Evolutionary conservation across 2,113 vertebrate species (phyloP), one percentile per base, ranked within the genome.

Genomic region (Cathartes aura): DNA sequence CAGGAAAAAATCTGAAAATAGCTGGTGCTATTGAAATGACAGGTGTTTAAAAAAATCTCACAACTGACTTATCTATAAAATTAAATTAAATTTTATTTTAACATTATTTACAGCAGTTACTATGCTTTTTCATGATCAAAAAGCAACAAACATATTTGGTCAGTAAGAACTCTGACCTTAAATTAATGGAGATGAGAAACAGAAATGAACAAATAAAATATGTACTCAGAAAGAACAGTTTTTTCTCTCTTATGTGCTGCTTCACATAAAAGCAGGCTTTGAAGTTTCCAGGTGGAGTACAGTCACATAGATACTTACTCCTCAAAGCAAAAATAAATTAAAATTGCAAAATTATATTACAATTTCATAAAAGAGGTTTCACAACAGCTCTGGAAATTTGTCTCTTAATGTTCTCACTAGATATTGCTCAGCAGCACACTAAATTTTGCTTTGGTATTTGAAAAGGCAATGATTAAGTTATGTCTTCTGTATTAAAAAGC

Each of bases 321-420:
- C 23, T 76, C 34, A 92, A 87, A 91, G 50, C 32, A 95, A 91
- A 93, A 87, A 47, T n/a, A 89, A 93, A 92, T 73, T 78, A 81
- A 70, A 95, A 91, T 40, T 74, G 38, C 16, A 89, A 92, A 95
- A 84, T 94, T 62, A 66, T 62, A 59, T 48, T 84, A 66, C 38
- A 70, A 21, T 62, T 91, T 83, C 19, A 76, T 76, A 42, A 76
- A 80, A 83, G 23, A 76, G 3, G 26, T 64, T 91, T 71, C 47
- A 70, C 1, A 0, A 91, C 24, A 86, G 21, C 58, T 50, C 67
- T 62, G 42, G 8, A 66, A 94, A 91, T 53, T 30, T 80, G 29
- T 86, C 15, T 83, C 36, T 58, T 53, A 73, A 30, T 32, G 47
- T 79, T 91, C 47, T 82, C 14, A 42, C n/a, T 36, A 83, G 27